Base-by-base conservation (phyloP, 2,888 invertebrate species). In the Candidula unifasciata region DNA sequence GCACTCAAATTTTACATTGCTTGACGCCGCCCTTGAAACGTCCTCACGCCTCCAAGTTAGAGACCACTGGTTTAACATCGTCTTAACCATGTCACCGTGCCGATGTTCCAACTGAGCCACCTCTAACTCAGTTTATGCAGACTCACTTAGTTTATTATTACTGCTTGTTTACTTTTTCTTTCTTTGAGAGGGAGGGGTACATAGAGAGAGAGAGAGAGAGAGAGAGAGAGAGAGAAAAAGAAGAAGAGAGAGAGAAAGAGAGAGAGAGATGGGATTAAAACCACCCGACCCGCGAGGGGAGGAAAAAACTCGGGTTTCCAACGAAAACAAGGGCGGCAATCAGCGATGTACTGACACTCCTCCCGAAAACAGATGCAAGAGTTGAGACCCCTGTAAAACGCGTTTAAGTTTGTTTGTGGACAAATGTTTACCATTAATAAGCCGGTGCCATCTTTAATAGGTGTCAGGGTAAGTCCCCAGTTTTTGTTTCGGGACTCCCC, bases 401-500 rank as follows among this genome's bases (percentile, higher is more conserved):
- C 21, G 79, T 44, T 52, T 66, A 44, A 52, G 66, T 79, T 79
- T 79, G 44, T 79, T 79, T 79, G 64, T 68, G 44, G 79, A 79
- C 79, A 79, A 79, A 79, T 68, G 79, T 79, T 68, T 68, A 37
- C 52, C 79, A 66, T 79, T 79, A 79, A 79, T 79, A 79, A 79
- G 68, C 79, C 52, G 66, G 79, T 79, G 79, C 68, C 79, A 79
- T 79, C 79, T 66, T 64, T 79, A 79, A 79, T 79, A 79, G 79
- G 79, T 79, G 79, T 79, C 79, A 79, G 66, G 8, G 44, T 79
- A 79, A 79, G 66, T 79, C 66, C 64, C 79, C 68, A 66, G 79
- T 35, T 79, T 68, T 52, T 64, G 79, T 79, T 79, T 79, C 79
- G 79, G 79, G 27, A 79, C 66, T 79, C 68, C 68, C 79, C 79